Evolutionary conservation across 1,140 invertebrate genomes (phyloP).

Genomic region (Ridgeia piscesae): DNA sequence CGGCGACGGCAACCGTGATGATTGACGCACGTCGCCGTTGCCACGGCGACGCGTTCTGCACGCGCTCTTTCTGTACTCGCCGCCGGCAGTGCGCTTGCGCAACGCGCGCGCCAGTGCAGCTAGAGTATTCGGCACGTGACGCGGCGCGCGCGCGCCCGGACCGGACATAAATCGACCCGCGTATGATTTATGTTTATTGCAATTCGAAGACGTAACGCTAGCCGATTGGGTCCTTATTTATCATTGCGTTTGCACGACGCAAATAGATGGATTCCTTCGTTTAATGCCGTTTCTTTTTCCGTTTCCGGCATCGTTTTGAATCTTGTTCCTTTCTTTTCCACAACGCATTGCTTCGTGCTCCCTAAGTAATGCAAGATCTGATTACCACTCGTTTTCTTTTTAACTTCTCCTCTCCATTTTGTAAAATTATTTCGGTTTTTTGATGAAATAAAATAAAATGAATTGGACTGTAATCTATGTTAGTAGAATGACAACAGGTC

Average conservation of each 20-base stretch:
- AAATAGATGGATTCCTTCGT: neutral
- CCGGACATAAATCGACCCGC: neutral
- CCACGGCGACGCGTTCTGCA: neutral
- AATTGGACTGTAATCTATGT: too few species aligned
- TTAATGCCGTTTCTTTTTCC: too few species aligned
- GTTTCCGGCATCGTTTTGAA: too few species aligned
- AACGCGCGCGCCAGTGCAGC: neutral
- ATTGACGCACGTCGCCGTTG: neutral
- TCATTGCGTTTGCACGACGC: too few species aligned
- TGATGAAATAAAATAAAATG: too few species aligned
- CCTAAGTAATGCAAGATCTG: too few species aligned
- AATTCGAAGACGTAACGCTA: neutral
- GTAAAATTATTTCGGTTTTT: too few species aligned
- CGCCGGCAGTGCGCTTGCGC: neutral
- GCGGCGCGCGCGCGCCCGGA: neutral
- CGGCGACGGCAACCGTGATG: neutral
- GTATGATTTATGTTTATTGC: slow-evolving; percentile 1
- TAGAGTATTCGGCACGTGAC: neutral
- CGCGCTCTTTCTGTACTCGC: neutral
- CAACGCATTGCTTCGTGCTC: too few species aligned
- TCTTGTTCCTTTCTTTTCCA: too few species aligned
- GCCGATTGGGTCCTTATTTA: neutral
- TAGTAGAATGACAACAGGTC: neutral
- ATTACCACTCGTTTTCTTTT: too few species aligned
- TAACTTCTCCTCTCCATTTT: too few species aligned